Base-by-base conservation (phyloP, 2,888 invertebrate genomes). In the Nebria brevicollis region DNA sequence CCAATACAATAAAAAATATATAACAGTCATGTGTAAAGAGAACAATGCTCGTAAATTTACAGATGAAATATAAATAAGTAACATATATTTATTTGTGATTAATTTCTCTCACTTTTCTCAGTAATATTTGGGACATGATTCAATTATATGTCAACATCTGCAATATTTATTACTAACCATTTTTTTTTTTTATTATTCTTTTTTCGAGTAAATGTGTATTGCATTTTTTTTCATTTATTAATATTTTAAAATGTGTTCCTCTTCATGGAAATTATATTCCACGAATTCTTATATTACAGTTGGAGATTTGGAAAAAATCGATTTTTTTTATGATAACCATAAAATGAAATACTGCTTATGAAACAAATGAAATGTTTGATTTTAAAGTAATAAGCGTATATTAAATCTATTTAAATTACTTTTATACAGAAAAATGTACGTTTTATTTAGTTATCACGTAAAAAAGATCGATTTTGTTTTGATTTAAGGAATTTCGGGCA, bases 51-150 rank as follows among this genome's bases (percentile, higher is more conserved):
- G 64, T 72, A 66, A 81, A 77, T 76, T 70, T 77, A 76, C 77
- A 77, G 81, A 81, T 81, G 81, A 81, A 72, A 64, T 88, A 89
- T 88, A 89, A 89, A 89, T 88, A 88, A 89, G 88, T 88, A 89
- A 88, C 88, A 89, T 88, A 88, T 88, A 89, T 86, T 85, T 87
- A 87, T 87, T 88, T 88, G 87, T 87, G 87, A 88, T 87, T 88
- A 86, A 88, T 86, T 81, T 75, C 2, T 42, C 3, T 25, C 64
- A 43, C 41, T 76, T 75, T 77, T 81, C 72, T 81, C 72, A 77
- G 72, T 83, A 77, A 75, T 82, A 83, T 82, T 77, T 83, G 25
- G 82, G 83, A 82, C 83, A 82, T 82, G 82, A 82, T 77, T 81
- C 34, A 79, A 79, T 78, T 82, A 75, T 80, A 80, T 82, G 78